phyloP scores from a whole-genome alignment of 2,888 invertebrate genomes.

The Drosophila infuscata region DNA sequence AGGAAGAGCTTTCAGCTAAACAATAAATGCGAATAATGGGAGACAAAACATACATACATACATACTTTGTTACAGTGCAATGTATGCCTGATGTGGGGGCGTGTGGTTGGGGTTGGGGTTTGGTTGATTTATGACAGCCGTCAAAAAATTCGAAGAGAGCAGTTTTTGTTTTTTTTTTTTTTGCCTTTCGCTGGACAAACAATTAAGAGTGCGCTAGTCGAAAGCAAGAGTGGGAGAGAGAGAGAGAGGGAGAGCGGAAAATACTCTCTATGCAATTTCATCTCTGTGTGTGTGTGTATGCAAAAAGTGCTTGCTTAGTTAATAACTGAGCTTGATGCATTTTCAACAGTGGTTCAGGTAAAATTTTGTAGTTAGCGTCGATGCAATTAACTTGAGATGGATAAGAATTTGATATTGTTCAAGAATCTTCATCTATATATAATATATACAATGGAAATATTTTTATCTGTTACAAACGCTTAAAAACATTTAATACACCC shows the following conservation, averaged over 20 bases:
- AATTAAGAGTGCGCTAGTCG: neutral
- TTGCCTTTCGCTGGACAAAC: constrained; percentile 21
- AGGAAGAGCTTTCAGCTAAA: constrained; percentile 31
- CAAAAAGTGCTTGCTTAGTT: neutral
- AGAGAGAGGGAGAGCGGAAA: neutral
- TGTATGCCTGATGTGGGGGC: neutral
- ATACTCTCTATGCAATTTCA: neutral
- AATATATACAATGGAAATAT: neutral
- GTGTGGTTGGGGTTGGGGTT: neutral
- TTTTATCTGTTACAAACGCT: neutral
- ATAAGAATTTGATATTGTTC: neutral
- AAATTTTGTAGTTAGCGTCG: neutral
- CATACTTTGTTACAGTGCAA: constrained; percentile 13
- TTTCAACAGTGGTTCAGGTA: neutral
- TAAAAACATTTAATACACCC: neutral
- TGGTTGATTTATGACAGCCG: neutral
- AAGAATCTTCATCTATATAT: neutral
- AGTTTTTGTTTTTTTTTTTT: constrained; percentile 1
- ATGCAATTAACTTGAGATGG: neutral
- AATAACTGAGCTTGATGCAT: neutral
- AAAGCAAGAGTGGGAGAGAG: neutral
- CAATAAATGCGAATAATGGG: constrained; percentile 34
- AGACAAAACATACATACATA: neutral
- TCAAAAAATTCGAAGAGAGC: constrained; percentile 45
- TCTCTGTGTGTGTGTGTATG: neutral